Evolutionary conservation across 2,113 vertebrate species (phyloP).

Genomic region (Trogon melanurus): DNA sequence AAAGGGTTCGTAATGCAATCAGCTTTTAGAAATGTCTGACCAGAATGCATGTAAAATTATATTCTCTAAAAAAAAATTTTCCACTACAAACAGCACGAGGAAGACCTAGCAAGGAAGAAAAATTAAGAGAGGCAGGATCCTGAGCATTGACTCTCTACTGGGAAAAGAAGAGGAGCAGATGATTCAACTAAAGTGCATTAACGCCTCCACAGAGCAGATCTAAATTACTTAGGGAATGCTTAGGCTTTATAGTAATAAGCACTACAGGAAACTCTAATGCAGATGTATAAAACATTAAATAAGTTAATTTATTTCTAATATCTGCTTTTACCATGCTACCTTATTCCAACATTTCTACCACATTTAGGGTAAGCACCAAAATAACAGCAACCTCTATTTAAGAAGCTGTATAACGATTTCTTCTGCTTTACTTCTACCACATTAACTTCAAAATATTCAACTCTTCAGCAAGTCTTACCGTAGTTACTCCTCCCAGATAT

Average conservation of each 20-base stretch:
- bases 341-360: neutral
- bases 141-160: neutral
- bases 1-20: neutral
- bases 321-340: neutral
- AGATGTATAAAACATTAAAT: conserved; percentile 28
- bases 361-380: conserved; percentile 2
- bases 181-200: conserved; percentile 17
- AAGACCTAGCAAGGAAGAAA: neutral
- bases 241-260: neutral
- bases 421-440: neutral
- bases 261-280: conserved; percentile 1
- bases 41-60: neutral
- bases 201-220: neutral
- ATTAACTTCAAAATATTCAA: neutral
- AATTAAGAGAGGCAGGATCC: neutral
- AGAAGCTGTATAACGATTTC: neutral
- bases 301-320: conserved; percentile 29
- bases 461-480: neutral
- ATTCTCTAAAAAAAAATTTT: neutral
- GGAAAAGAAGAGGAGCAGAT: neutral
- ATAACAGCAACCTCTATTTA: neutral
- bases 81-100: neutral
- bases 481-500: neutral
- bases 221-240: neutral
- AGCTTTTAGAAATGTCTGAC: neutral